Evolutionary conservation across 2,113 vertebrate species (phyloP), one percentile per base, ranked within the genome.

Genomic region (Triplophysa rosa): DNA sequence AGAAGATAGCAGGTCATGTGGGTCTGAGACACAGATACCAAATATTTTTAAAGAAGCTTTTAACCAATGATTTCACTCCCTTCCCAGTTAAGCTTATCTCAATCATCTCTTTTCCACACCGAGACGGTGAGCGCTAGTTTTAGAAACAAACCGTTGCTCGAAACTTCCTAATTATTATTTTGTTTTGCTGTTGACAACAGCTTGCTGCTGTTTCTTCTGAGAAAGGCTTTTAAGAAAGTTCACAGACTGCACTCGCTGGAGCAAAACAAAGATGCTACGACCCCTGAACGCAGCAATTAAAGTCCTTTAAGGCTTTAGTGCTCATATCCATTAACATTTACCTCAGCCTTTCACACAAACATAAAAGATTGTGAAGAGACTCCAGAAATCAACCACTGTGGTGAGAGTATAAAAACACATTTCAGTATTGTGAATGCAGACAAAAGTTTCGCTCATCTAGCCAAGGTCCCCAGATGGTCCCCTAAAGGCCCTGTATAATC

Each of bases 261-360:
- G 71, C 71, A 73, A 73, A 62, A 73, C 56, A 73, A 73, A 73
- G 71, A 73, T 73, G 71, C 71, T 42, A 26, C 37, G 56, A 21
- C 37, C 56, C 56, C 37, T 61, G 37, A 61, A 73, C 71, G 61
- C 17, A 6, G 33, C 56, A 73, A 73, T 73, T 73, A 73, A 73
- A 62, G 21, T 8, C 56, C 13, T 73, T 56, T 26, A 13, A 61
- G 33, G 56, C 71, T 62, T 73, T 73, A 62, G n/a, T 62, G 71
- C 71, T 62, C 71, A 17, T 73, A n/a, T 73, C 56, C 56, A 73
- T 73, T 73, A 73, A 73, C 70, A 61, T 73, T 73, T 73, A 61
- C 33, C 70, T 61, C 56, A 10, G 47, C 1, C 40, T 49, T 47
- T 49, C 17, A 59, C 17, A 14, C 8, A 59, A 59, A 40, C 52